These are phyloP conservation scores for Cetonia aurata DNA, from an alignment of 2,888 invertebrate species.

Conservation along the genomic window DNA sequence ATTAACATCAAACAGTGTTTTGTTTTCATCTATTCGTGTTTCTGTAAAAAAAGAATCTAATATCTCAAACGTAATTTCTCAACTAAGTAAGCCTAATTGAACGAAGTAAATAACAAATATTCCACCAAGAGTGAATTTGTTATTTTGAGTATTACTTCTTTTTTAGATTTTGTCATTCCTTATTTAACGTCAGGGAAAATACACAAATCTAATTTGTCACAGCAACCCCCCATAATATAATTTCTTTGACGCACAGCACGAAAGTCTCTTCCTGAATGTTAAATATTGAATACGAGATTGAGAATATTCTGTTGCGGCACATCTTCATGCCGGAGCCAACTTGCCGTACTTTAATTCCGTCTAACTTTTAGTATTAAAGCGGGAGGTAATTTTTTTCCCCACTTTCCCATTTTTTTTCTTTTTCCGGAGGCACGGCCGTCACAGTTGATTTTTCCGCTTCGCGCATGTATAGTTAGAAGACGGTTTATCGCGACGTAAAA, in stretches of 20 bases:
- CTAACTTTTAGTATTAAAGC: slow-evolving; percentile 31
- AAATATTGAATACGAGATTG: slow-evolving; percentile 12
- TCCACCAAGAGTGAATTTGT: neutral
- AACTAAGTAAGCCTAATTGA: no score
- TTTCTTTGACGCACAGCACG: neutral
- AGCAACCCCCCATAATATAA: neutral
- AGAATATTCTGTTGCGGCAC: neutral
- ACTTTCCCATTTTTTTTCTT: no score
- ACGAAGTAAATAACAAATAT: no score
- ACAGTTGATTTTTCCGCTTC: neutral
- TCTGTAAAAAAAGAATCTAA: no score
- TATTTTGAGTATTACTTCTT: neutral
- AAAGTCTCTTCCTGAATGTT: neutral
- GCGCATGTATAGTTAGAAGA: neutral
- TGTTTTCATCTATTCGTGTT: no score
- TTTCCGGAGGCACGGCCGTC: neutral
- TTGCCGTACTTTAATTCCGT: slow-evolving; percentile 27
- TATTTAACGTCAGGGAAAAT: neutral
- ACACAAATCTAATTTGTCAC: neutral
- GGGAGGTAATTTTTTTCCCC: neutral
- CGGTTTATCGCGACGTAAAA: slow-evolving; percentile 22
- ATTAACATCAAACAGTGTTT: no score
- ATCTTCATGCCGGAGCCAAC: slow-evolving; percentile 5
- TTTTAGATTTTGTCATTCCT: neutral
- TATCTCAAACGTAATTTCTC: no score